phyloP scores from a whole-genome alignment of 2,888 invertebrate species.

The Drosophila algonquin region DNA sequence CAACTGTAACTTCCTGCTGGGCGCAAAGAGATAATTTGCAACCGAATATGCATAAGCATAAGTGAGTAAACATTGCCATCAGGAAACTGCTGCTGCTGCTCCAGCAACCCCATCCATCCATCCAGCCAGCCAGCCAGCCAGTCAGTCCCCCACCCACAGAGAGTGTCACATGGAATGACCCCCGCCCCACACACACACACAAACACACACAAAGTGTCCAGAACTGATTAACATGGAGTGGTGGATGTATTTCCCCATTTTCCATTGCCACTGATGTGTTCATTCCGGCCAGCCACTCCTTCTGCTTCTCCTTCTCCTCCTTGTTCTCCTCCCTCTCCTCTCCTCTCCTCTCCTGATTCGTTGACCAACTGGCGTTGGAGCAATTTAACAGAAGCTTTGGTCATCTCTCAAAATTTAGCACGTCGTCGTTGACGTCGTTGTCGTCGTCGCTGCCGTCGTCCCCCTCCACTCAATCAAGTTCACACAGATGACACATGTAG shows the following conservation, averaged over 20 bases:
- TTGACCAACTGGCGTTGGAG: conserved; percentile 43
- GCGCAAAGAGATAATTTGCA: conserved; percentile 26
- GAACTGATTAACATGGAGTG: conserved; percentile 48
- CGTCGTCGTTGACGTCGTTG: conserved; percentile 31
- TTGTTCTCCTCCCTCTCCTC: background rate
- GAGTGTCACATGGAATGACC: background rate
- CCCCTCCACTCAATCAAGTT: conserved; percentile 40
- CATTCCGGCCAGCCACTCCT: conserved; percentile 16
- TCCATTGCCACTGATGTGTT: conserved; percentile 42
- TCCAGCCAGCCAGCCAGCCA: background rate
- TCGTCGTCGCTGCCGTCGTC: background rate
- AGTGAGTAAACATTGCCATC: conserved; percentile 38
- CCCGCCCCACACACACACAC: background rate
- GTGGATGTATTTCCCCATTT: conserved; percentile 41
- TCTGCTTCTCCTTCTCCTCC: background rate
- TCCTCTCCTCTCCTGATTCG: background rate
- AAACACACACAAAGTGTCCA: conserved; percentile 37
- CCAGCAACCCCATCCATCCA: too few relatives aligned
- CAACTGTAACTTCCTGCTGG: conserved; percentile 31
- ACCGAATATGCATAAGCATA: conserved; percentile 36
- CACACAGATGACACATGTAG: conserved; percentile 56
- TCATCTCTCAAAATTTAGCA: conserved; percentile 72
- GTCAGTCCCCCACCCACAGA: background rate
- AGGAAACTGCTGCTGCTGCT: conserved; percentile 22
- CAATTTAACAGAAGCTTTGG: conserved; percentile 60